These are phyloP conservation scores for Alsophila aescularia DNA, from an alignment of 2,888 invertebrate species.

Conservation along the genomic window DNA sequence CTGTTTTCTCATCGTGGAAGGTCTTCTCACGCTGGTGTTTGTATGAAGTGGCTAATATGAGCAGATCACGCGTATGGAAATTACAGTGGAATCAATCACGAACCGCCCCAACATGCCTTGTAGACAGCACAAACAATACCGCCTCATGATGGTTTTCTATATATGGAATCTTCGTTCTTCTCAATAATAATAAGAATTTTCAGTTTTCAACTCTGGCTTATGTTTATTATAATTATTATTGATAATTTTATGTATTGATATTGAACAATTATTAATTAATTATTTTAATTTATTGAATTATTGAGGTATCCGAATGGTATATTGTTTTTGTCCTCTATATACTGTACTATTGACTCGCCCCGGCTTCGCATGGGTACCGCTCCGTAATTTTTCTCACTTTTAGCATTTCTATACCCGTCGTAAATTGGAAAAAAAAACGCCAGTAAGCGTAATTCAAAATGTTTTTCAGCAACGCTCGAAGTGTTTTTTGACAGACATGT, in stretches of 20 bases:
- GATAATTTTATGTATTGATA: slow-evolving; percentile 9
- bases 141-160: slow-evolving; percentile 65
- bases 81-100: slow-evolving; percentile 83
- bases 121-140: slow-evolving; percentile 73
- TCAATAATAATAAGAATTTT: slow-evolving; percentile 41
- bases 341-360: too few species aligned
- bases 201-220: slow-evolving; percentile 26
- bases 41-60: slow-evolving; percentile 79
- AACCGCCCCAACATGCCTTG: slow-evolving; percentile 70
- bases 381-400: too few species aligned
- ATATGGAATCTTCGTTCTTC: slow-evolving; percentile 58
- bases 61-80: slow-evolving; percentile 82
- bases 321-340: too few species aligned
- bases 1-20: slow-evolving; percentile 46
- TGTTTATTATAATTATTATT: slow-evolving; percentile 20
- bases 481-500: too few species aligned
- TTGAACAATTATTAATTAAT: too few species aligned
- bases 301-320: too few species aligned
- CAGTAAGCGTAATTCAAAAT: too few species aligned
- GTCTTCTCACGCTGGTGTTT: slow-evolving; percentile 57
- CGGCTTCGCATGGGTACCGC: too few species aligned
- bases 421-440: too few species aligned
- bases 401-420: too few species aligned
- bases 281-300: too few species aligned
- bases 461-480: too few species aligned